A percentile compares a stretch with the other conserved stretches of the same genome.
Conservation (phyloP, 2,888 invertebrate genomes). For the Xestia c-nigrum region DNA sequence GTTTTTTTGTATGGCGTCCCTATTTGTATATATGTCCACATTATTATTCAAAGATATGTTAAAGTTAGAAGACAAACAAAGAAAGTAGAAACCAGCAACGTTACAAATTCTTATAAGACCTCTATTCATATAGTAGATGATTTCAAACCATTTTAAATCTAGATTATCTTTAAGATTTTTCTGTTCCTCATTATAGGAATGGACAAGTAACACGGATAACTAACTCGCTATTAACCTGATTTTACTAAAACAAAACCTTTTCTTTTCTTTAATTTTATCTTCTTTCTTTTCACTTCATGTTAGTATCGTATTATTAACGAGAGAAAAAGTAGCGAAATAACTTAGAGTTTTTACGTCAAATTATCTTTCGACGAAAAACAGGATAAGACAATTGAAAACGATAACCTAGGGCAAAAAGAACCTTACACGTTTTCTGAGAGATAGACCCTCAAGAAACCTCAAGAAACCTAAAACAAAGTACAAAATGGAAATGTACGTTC, state of each 20-base stretch:
- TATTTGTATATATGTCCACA: not conserved
- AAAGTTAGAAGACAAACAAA: not conserved
- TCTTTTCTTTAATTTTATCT: too few species aligned
- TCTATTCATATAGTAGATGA: not conserved
- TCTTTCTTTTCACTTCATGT: not conserved
- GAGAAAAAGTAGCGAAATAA: not conserved
- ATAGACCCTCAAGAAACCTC: not conserved
- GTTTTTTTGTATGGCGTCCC: not conserved
- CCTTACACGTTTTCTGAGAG: not conserved
- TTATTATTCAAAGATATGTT: not conserved
- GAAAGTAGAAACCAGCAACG: not conserved
- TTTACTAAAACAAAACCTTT: not conserved
- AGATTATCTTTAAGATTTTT: not conserved
- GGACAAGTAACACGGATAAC: not conserved
- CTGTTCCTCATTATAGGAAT: not conserved
- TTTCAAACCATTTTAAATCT: not conserved
- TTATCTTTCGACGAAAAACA: not conserved
- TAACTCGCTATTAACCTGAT: not conserved
- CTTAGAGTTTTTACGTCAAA: not conserved
- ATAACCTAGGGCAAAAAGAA: not conserved
- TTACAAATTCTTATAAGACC: not conserved
- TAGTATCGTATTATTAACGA: not conserved
- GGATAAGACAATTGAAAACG: not conserved
- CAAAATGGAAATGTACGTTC: slow-evolving; percentile 4
- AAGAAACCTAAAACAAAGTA: not conserved